These are phyloP conservation scores for Anthopleura sola DNA, from an alignment of 64 coral and sea anemone genomes.

Conservation along the genomic window DNA sequence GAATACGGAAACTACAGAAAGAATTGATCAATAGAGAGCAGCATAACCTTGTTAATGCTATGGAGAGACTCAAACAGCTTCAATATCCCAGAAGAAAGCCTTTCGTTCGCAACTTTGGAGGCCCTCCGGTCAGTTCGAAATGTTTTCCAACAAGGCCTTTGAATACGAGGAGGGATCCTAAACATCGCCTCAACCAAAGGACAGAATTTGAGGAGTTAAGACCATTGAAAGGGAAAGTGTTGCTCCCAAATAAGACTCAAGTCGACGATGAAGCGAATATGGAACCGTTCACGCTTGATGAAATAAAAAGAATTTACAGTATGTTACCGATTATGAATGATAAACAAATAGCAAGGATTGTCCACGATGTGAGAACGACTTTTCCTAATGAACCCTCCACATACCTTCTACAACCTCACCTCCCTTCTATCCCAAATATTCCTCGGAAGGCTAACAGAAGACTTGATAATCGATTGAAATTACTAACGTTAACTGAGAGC, in stretches of 20 bases:
- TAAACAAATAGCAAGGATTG: slow-evolving; percentile 61
- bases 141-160: slow-evolving; percentile 12
- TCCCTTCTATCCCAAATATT: slow-evolving; percentile 93
- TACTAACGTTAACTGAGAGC: slow-evolving; percentile 68
- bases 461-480: slow-evolving; percentile 69
- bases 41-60: slow-evolving; percentile 86
- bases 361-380: slow-evolving; percentile 26
- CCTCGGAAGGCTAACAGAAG: slow-evolving; percentile 58
- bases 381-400: slow-evolving; percentile 38
- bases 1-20: slow-evolving; percentile 81
- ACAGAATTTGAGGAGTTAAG: slow-evolving; percentile 11
- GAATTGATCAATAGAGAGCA: slow-evolving; percentile 86
- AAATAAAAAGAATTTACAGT: slow-evolving; percentile 1
- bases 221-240: slow-evolving; percentile 6
- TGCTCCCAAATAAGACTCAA: not conserved
- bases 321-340: slow-evolving; percentile 65
- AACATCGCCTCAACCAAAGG: not conserved
- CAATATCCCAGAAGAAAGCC: slow-evolving; percentile 74
- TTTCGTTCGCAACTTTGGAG: slow-evolving; percentile 38
- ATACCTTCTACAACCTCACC: slow-evolving; percentile 69
- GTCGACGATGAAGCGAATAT: not conserved
- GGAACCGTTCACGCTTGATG: slow-evolving; percentile 4
- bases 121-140: not conserved
- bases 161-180: slow-evolving; percentile 14
- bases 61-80: slow-evolving; percentile 86